These are phyloP conservation scores for Bugulina stolonifera DNA, from an alignment of 2,888 invertebrate species.

Conservation along the genomic window DNA sequence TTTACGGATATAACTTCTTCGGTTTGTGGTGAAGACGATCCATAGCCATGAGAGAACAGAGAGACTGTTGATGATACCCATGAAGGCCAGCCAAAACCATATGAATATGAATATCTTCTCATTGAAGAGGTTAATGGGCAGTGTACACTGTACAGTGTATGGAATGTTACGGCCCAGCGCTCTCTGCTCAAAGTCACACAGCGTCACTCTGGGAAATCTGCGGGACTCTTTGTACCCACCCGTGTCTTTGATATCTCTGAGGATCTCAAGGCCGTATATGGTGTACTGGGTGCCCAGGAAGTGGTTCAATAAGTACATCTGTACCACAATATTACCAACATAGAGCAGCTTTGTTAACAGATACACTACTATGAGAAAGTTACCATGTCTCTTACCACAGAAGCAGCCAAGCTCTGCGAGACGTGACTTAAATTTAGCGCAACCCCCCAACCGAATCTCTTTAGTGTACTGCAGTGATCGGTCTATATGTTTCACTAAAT, in stretches of 20 bases:
- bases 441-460: conserved; percentile 51
- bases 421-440: conserved; percentile 48
- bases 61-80: conserved; percentile 18
- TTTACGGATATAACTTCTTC: conserved; percentile 5
- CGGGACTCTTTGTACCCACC: conserved; percentile 46
- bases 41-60: conserved; percentile 34
- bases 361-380: conserved; percentile 43
- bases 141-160: conserved; percentile 39
- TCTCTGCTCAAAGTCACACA: conserved; percentile 52
- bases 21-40: neutral
- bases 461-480: conserved; percentile 54
- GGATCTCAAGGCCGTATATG: conserved; percentile 46
- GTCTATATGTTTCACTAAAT: conserved; percentile 55
- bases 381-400: conserved; percentile 41
- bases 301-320: conserved; percentile 47
- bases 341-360: conserved; percentile 42
- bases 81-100: conserved; percentile 31
- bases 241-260: conserved; percentile 41
- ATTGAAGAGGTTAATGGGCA: conserved; percentile 39
- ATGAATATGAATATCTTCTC: conserved; percentile 33
- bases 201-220: conserved; percentile 50
- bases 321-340: conserved; percentile 41
- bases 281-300: conserved; percentile 47
- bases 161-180: conserved; percentile 34
- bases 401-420: conserved; percentile 49